Conservation (phyloP, 2,888 invertebrate genomes). For the Andrena flavipes region DNA sequence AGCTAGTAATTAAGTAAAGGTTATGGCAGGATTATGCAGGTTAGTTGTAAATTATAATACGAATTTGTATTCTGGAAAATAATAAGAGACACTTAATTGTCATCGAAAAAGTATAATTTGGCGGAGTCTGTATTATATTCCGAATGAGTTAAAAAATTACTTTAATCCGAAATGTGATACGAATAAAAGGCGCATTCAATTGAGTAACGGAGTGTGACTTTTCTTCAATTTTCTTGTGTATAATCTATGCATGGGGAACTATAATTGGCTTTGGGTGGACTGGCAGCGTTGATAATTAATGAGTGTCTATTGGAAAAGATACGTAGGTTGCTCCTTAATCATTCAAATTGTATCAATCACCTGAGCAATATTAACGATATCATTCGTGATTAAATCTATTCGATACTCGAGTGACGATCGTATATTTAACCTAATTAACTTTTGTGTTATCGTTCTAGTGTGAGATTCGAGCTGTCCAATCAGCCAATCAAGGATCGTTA, state of each 20-base stretch:
- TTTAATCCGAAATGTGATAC: too few species aligned
- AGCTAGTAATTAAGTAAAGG: too few species aligned
- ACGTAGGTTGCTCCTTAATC: conserved; percentile 55
- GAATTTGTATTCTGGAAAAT: conserved; percentile 4
- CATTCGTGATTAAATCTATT: conserved; percentile 66
- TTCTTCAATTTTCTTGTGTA: background rate
- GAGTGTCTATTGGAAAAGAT: conserved; percentile 31
- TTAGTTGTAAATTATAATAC: background rate
- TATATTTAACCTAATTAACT: conserved; percentile 70
- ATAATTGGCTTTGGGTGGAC: background rate
- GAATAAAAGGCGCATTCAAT: too few species aligned
- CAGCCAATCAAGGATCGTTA: background rate
- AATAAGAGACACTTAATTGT: conserved; percentile 27
- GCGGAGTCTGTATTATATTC: background rate
- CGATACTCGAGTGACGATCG: conserved; percentile 47
- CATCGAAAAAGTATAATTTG: conserved; percentile 33
- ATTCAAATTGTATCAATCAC: conserved; percentile 66
- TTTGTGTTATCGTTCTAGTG: conserved; percentile 34
- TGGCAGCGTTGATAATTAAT: conserved; percentile 45
- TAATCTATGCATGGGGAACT: background rate
- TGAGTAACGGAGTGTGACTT: too few species aligned
- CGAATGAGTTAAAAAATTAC: too few species aligned
- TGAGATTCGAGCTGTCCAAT: conserved; percentile 19
- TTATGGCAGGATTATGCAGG: background rate
- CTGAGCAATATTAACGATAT: conserved; percentile 61